phyloP scores from a whole-genome alignment of 2,888 invertebrate species.

The Plagiodera versicolora region DNA sequence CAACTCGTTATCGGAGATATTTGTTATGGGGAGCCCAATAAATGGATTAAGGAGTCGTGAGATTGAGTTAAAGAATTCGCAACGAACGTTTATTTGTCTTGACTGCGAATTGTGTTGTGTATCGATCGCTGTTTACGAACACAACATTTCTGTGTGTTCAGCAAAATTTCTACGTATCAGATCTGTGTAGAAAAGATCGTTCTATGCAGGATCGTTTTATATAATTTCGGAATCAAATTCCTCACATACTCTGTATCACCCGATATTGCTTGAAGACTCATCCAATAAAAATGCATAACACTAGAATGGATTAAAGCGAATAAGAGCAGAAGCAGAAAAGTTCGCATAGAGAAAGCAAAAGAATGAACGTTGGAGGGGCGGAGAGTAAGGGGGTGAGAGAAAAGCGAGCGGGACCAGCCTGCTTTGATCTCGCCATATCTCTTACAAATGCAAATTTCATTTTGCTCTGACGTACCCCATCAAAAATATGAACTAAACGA shows the following conservation, averaged over 20 bases:
- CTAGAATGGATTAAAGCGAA: slow-evolving; percentile 33
- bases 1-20: slow-evolving; percentile 45
- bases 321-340: slow-evolving; percentile 34
- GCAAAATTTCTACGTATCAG: too few species aligned
- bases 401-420: slow-evolving; percentile 42
- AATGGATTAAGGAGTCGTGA: slow-evolving; percentile 33
- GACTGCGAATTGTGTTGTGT: slow-evolving; percentile 31
- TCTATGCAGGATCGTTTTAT: too few species aligned
- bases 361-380: slow-evolving; percentile 30
- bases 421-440: slow-evolving; percentile 59
- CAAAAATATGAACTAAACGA: slow-evolving; percentile 66
- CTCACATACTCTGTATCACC: background rate
- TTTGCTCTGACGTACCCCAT: slow-evolving; percentile 57
- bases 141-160: background rate
- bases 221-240: background rate
- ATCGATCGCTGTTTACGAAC: slow-evolving; percentile 17
- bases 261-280: background rate
- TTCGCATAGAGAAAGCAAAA: slow-evolving; percentile 32
- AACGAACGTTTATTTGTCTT: slow-evolving; percentile 35
- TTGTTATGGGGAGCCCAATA: slow-evolving; percentile 42
- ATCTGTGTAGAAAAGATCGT: too few species aligned
- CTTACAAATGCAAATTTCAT: slow-evolving; percentile 60
- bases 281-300: slow-evolving; percentile 20
- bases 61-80: slow-evolving; percentile 36
- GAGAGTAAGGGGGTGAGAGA: slow-evolving; percentile 34